Evolutionary conservation across 2,888 invertebrate genomes (phyloP).

Genomic region (Synanthedon vespiformis): DNA sequence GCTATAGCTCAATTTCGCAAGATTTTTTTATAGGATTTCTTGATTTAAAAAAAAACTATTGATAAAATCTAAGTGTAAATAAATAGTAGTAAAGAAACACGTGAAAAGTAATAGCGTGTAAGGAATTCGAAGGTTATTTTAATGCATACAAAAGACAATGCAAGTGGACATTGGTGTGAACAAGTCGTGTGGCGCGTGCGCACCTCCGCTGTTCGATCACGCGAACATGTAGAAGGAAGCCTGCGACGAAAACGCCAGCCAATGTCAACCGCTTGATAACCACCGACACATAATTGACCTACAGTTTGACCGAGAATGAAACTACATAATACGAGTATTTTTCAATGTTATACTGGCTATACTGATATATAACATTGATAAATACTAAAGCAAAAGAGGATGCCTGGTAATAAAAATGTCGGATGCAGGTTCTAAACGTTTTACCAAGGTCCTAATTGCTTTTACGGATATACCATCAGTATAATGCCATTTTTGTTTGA

Average conservation of each 20-base stretch:
- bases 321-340: constrained; percentile 4
- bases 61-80: no score
- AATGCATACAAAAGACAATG: not conserved
- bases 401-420: no score
- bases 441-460: no score
- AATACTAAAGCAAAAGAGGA: no score
- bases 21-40: no score
- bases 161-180: not conserved
- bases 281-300: constrained; percentile 30
- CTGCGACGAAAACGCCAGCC: constrained; percentile 28
- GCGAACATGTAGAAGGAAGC: constrained; percentile 37
- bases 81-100: no score
- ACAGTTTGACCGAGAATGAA: constrained; percentile 16
- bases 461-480: no score
- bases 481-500: no score
- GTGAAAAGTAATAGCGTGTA: not conserved
- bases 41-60: no score
- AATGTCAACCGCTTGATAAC: constrained; percentile 40
- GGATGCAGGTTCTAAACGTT: no score
- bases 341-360: constrained; percentile 12
- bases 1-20: no score
- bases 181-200: constrained; percentile 9
- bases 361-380: no score
- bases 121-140: not conserved
- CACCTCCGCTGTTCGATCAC: constrained; percentile 26